Percentiles rank a stretch among this genome's conserved stretches.
Evolutionary conservation across 2,797 vertebrate genomes (phyloP).

Genomic region (Karalla daura): DNA sequence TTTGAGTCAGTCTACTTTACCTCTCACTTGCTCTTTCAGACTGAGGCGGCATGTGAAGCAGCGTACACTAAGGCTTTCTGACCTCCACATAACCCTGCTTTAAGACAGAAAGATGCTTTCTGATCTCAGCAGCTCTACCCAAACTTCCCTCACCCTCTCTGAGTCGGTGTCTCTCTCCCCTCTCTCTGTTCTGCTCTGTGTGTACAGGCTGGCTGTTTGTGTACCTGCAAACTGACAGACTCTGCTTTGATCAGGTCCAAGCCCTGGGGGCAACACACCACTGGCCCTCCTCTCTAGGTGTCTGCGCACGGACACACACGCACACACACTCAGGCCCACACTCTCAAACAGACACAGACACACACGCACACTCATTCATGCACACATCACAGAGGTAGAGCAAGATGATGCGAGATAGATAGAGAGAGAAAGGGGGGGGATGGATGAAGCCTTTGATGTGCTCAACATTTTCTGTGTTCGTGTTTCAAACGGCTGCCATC

Average conservation of each 20-base stretch:
- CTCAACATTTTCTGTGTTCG: conserved; percentile 56
- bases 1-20: conserved; percentile 28
- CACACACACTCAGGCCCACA: conserved; percentile 31
- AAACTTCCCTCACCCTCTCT: conserved; percentile 19
- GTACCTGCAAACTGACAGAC: conserved; percentile 73
- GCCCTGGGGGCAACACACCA: conserved; percentile 61
- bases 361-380: conserved; percentile 35
- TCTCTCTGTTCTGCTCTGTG: conserved; percentile 42
- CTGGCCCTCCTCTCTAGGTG: conserved; percentile 53
- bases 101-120: conserved; percentile 61
- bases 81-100: conserved; percentile 71
- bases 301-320: conserved; percentile 18
- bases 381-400: conserved; percentile 52
- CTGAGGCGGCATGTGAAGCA: conserved; percentile 28
- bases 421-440: conserved; percentile 27
- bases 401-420: conserved; percentile 49
- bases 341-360: conserved; percentile 30
- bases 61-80: conserved; percentile 41
- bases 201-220: conserved; percentile 64
- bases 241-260: conserved; percentile 75
- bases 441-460: conserved; percentile 61
- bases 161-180: conserved; percentile 28
- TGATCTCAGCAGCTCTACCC: conserved; percentile 61
- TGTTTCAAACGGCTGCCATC: conserved; percentile 58
- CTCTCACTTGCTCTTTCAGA: conserved; percentile 16